These are phyloP conservation scores for Whitmania pigra DNA, from an alignment of 1,140 invertebrate species.

Conservation along the genomic window DNA sequence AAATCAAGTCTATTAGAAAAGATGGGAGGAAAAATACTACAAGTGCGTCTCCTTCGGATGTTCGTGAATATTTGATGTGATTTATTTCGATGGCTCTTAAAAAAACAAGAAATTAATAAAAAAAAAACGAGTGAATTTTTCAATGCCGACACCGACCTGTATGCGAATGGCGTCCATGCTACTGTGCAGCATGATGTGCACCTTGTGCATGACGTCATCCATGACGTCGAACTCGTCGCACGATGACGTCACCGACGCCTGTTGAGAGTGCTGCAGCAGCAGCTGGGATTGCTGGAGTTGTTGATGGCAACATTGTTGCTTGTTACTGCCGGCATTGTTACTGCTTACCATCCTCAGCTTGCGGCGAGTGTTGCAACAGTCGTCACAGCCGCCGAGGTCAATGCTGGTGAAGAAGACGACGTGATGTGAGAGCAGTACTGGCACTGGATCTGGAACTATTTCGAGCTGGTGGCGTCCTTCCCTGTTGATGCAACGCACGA, in stretches of 20 bases:
- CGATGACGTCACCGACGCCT: slow-evolving; percentile 3
- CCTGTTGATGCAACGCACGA: slow-evolving; percentile 20
- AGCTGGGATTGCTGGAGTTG: slow-evolving; percentile 1
- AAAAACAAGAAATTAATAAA: too few relatives aligned
- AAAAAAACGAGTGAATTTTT: too few relatives aligned
- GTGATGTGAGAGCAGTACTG: slow-evolving; percentile 25
- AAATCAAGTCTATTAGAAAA: too few relatives aligned
- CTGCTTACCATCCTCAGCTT: slow-evolving; percentile 5
- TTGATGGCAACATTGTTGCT: neutral
- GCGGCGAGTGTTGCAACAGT: slow-evolving; percentile 22
- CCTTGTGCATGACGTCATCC: slow-evolving; percentile 25
- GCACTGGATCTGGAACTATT: slow-evolving; percentile 23
- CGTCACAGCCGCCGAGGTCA: slow-evolving; percentile 25
- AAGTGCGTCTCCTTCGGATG: too few relatives aligned
- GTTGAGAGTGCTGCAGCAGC: slow-evolving; percentile 8
- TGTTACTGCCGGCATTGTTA: neutral
- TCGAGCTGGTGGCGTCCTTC: slow-evolving; percentile 21
- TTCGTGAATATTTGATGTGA: too few relatives aligned
- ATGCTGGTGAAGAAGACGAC: slow-evolving; percentile 25
- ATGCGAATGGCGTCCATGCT: slow-evolving; percentile 22
- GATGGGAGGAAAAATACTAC: too few relatives aligned
- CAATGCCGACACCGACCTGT: neutral
- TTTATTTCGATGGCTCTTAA: too few relatives aligned
- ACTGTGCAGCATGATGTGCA: slow-evolving; percentile 24
- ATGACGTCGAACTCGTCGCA: slow-evolving; percentile 19